Evolutionary conservation across 2,113 vertebrate genomes (phyloP).

Genomic region (Anser brachyrhynchus): DNA sequence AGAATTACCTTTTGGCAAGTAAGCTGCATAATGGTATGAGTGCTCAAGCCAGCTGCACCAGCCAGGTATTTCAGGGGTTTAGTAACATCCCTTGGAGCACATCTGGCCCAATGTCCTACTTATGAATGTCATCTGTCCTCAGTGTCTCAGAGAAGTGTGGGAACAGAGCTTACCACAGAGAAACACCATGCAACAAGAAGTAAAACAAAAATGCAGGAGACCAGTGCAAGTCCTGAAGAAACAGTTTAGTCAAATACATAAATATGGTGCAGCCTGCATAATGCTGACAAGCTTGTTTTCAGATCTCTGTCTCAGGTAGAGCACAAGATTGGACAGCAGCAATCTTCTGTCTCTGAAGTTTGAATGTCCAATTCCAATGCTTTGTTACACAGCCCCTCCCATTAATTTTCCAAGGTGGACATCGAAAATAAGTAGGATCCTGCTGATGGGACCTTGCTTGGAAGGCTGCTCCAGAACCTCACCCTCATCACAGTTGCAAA

Average conservation of each 20-base stretch:
- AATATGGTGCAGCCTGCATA: not conserved
- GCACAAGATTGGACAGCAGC: not conserved
- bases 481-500: not conserved
- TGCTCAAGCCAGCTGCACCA: not conserved
- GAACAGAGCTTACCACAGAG: not conserved
- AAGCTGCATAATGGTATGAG: not conserved
- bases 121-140: not conserved
- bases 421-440: not conserved
- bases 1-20: not conserved
- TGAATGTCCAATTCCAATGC: not conserved
- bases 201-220: not conserved
- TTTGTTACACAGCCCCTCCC: not conserved
- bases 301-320: not conserved
- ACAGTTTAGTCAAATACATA: not conserved
- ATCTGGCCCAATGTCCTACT: not conserved
- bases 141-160: not conserved
- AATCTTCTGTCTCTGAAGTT: not conserved
- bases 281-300: not conserved
- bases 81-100: not conserved
- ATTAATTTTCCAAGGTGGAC: not conserved
- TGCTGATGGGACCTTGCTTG: not conserved
- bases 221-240: not conserved
- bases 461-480: not conserved
- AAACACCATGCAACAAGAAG: not conserved
- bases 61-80: not conserved